phyloP scores from a whole-genome alignment of 2,113 vertebrate genomes.

The Asarcornis scutulata region DNA sequence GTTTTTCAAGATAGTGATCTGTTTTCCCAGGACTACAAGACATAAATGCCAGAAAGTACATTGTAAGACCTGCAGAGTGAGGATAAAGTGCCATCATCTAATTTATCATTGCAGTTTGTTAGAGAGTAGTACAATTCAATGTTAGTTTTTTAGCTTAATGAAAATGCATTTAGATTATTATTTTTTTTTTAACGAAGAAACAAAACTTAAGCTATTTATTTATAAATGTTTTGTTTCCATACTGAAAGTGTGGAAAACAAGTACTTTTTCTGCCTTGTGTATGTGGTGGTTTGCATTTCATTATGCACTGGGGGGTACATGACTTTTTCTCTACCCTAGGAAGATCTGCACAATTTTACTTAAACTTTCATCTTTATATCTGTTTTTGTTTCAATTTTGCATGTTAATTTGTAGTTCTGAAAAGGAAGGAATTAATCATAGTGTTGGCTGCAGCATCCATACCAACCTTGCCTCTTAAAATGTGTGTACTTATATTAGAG shows the following conservation, averaged over 20 bases:
- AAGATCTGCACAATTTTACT: neutral
- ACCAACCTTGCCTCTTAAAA: neutral
- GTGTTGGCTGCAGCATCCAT: neutral
- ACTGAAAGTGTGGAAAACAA: neutral
- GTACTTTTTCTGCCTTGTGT: neutral
- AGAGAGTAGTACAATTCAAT: neutral
- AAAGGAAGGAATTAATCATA: neutral
- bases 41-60: neutral
- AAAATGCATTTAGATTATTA: neutral
- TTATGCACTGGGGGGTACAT: neutral
- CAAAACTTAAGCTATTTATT: neutral
- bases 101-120: neutral
- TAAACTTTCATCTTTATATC: neutral
- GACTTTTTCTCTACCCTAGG: neutral
- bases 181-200: neutral
- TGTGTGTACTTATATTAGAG: neutral
- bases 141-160: neutral
- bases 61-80: neutral
- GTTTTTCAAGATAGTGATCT: neutral
- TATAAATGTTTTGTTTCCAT: neutral
- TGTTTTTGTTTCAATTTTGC: slow-evolving; percentile 34
- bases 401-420: neutral
- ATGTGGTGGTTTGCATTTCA: neutral
- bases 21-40: neutral
- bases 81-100: rapidly evolving